Evolutionary conservation across 2,888 invertebrate species (phyloP), one percentile per base, ranked within the genome.

Genomic region (Aelia acuminata): DNA sequence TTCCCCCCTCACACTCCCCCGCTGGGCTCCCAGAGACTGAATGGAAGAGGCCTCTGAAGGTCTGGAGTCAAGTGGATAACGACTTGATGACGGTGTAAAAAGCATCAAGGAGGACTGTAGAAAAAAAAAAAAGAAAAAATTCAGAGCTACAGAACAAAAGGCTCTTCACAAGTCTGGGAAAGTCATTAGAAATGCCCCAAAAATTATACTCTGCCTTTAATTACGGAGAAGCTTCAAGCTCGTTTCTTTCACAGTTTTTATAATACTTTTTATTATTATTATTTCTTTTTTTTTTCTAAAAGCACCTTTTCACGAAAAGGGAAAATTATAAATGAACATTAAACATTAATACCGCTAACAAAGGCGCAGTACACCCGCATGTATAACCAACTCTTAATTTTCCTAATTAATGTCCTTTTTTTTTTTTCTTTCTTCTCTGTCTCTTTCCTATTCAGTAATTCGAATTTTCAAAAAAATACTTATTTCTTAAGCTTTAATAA

Each of bases 131-230:
- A 75, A n/a, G n/a, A 75, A 75, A 75, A 75, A 75, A 22, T 75
- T 39, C 75, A 75, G 39, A 75, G 75, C 75, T 39, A 39, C 39
- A 75, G 75, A 75, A 75, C 75, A 75, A 75, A 75, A 75, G 75
- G 39, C 75, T 75, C 75, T 75, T 75, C 75, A 75, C 75, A 75
- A 75, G 75, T 75, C 75, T 75, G 75, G 75, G 75, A 75, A 75
- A 75, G 75, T 75, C 75, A 75, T 75, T 75, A 75, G 39, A 75
- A 75, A 75, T 75, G 75, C 75, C 75, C 75, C 75, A 75, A 75
- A 75, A 75, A 75, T 75, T 75, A 75, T 75, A 75, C 75, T 75
- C 75, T 8, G 13, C 75, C 75, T 75, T 75, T 75, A 75, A 75
- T 75, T 75, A 75, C 75, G 35, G 75, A 39, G 75, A 75, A 43